phyloP scores from a whole-genome alignment of 2,888 invertebrate species.

The Fissipunctia ypsillon region DNA sequence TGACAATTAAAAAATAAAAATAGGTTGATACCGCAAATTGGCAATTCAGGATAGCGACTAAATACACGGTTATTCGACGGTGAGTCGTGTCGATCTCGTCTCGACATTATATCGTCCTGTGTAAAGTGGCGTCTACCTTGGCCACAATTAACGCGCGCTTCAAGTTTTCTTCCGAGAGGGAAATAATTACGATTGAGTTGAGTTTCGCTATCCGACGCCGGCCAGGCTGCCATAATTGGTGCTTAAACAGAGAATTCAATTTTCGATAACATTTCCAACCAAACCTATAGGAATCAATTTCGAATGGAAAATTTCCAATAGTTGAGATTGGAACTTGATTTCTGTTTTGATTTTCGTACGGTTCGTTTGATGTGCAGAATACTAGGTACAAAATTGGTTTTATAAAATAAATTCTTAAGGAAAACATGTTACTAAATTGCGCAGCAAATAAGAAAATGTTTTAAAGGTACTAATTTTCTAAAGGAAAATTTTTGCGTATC shows the following conservation, averaged over 20 bases:
- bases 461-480: slow-evolving; percentile 18
- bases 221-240: slow-evolving; percentile 79
- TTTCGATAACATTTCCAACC: slow-evolving; percentile 63
- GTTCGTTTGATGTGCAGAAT: slow-evolving; percentile 35
- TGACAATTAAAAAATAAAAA: not conserved
- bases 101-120: slow-evolving; percentile 49
- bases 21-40: not conserved
- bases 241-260: slow-evolving; percentile 84
- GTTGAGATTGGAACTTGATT: slow-evolving; percentile 25
- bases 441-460: slow-evolving; percentile 42
- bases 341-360: slow-evolving; percentile 26
- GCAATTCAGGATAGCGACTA: not conserved
- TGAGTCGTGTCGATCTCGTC: slow-evolving; percentile 48
- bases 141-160: slow-evolving; percentile 82
- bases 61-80: not conserved
- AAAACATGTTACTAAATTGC: slow-evolving; percentile 35
- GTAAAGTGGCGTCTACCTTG: slow-evolving; percentile 53
- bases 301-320: slow-evolving; percentile 42
- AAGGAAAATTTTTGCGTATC: not conserved
- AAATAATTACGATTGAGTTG: slow-evolving; percentile 87
- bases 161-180: slow-evolving; percentile 84
- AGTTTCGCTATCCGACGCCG: slow-evolving; percentile 83
- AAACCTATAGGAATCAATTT: slow-evolving; percentile 56
- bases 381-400: slow-evolving; percentile 22
- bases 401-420: slow-evolving; percentile 17